Percentiles rank a stretch among this genome's conserved stretches.
Conservation (phyloP, 2,888 invertebrate genomes). For the Smittia sp. region DNA sequence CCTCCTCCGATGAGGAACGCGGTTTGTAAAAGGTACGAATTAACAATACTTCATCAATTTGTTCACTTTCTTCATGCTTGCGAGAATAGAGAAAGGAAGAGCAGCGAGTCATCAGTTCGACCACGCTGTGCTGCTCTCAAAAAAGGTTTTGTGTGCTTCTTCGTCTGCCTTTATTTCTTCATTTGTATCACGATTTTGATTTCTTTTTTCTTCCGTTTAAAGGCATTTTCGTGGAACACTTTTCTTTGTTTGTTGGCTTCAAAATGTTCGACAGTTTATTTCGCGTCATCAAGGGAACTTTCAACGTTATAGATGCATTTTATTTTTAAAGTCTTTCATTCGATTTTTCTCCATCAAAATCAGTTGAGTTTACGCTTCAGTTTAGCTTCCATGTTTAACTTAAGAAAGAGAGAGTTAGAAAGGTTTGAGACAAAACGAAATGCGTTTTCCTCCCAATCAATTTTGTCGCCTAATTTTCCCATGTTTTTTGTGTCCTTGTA, state of each 20-base stretch:
- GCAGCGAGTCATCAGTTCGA: constrained; percentile 18
- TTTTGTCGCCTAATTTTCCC: constrained; percentile 3
- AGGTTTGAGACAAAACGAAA: not conserved
- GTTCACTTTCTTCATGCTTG: not conserved
- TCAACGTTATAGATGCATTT: constrained; percentile 35
- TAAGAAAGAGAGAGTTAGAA: constrained; percentile 6
- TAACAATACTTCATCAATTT: constrained; percentile 19
- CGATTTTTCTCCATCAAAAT: not conserved
- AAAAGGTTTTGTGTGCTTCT: not conserved
- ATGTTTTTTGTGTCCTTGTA: not conserved
- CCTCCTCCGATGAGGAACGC: not conserved
- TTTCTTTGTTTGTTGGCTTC: constrained; percentile 6
- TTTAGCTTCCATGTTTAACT: constrained; percentile 9
- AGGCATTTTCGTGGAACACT: constrained; percentile 23
- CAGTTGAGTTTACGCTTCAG: constrained; percentile 8
- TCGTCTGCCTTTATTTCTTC: not conserved
- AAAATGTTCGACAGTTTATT: constrained; percentile 14
- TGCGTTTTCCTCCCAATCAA: constrained; percentile 2
- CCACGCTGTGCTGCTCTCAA: not conserved
- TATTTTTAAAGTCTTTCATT: constrained; percentile 3
- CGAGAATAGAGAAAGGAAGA: not conserved
- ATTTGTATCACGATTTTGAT: constrained; percentile 11
- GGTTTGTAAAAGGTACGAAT: constrained; percentile 8
- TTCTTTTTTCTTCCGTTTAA: constrained; percentile 1
- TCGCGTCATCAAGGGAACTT: constrained; percentile 36